phyloP scores from a whole-genome alignment of 2,797 vertebrate species.

The Amblyraja radiata region DNA sequence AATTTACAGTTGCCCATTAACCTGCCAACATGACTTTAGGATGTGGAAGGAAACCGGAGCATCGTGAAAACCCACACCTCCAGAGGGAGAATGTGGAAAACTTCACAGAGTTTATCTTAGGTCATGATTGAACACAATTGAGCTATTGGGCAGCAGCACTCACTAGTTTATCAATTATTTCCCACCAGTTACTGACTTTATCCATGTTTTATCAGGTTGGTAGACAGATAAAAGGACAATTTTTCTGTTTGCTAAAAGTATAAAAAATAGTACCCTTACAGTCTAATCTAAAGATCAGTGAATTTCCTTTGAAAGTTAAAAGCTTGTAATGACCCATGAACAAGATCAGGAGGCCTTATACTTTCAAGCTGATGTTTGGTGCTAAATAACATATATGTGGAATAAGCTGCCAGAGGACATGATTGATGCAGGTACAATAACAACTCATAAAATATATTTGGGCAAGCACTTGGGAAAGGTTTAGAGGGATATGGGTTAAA shows the following conservation, averaged over 20 bases:
- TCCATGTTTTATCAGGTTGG: neutral
- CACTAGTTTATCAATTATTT: neutral
- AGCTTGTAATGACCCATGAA: neutral
- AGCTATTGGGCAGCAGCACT: neutral
- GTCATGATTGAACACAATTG: too few relatives aligned
- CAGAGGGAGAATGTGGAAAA: too few relatives aligned
- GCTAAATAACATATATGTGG: neutral
- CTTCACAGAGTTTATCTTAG: too few relatives aligned
- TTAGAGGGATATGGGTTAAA: too few relatives aligned
- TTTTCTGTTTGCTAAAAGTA: neutral
- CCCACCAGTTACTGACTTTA: neutral
- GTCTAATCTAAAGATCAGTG: neutral
- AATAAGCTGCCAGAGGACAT: too few relatives aligned
- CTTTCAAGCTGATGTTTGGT: neutral
- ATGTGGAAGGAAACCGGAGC: too few relatives aligned
- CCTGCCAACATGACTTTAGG: too few relatives aligned
- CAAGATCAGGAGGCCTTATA: neutral
- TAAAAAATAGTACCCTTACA: neutral
- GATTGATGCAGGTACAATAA: too few relatives aligned
- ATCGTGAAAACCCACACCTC: too few relatives aligned
- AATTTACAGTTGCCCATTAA: too few relatives aligned
- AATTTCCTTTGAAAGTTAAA: neutral
- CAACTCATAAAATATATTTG: too few relatives aligned
- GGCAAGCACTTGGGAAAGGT: too few relatives aligned
- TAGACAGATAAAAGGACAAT: neutral